Evolutionary conservation across 2,113 vertebrate genomes (phyloP).

Genomic region (Petrocephalus microphthalmus): DNA sequence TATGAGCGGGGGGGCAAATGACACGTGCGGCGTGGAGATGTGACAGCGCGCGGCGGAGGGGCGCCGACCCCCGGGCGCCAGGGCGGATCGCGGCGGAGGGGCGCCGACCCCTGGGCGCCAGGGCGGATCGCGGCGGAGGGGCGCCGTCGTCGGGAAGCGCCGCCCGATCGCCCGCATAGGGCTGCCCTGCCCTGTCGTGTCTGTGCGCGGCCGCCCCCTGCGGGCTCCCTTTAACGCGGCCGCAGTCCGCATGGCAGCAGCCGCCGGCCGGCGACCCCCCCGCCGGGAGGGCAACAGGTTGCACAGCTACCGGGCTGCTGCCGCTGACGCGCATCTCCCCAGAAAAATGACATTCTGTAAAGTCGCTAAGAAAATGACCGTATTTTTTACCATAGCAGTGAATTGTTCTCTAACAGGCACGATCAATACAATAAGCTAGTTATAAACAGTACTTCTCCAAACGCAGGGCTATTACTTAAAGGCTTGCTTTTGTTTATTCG

Average conservation of each 20-base stretch:
- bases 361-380: neutral
- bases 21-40: slow-evolving; percentile 7
- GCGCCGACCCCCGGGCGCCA: neutral
- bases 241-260: neutral
- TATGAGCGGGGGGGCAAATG: neutral
- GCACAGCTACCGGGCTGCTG: neutral
- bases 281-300: neutral
- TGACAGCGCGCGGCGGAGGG: neutral
- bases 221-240: neutral
- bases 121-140: neutral
- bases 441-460: neutral
- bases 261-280: neutral
- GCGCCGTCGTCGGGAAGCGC: neutral
- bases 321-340: neutral
- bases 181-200: neutral
- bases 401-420: neutral
- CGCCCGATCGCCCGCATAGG: too few relatives aligned
- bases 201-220: neutral
- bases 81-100: neutral
- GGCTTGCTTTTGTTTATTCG: neutral
- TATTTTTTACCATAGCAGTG: neutral
- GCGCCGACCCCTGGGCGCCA: neutral
- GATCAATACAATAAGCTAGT: neutral
- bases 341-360: neutral
- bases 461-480: neutral